Evolutionary conservation across 2,113 vertebrate species (phyloP).

Genomic region (Pungitius pungitius): DNA sequence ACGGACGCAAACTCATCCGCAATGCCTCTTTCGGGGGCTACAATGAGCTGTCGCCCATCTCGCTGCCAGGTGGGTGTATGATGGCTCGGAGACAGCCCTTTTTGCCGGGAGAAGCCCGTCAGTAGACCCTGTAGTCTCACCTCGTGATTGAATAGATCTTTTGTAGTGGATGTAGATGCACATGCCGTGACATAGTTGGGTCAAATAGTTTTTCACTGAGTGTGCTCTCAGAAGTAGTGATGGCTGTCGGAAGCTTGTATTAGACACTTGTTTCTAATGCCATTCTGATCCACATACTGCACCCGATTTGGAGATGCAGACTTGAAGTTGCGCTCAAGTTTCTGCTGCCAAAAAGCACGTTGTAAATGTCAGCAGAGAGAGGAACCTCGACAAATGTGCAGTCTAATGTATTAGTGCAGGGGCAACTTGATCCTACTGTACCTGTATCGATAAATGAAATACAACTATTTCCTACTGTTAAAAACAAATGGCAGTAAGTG

Average conservation of each 20-base stretch:
- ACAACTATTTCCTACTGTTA: not conserved
- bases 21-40: slow-evolving; percentile 98
- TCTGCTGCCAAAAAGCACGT: slow-evolving; percentile 3
- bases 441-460: not conserved
- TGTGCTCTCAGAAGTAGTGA: not conserved
- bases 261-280: not conserved
- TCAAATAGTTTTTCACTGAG: not conserved
- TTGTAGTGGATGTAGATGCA: not conserved
- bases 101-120: not conserved
- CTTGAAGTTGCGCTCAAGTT: not conserved
- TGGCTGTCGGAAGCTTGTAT: not conserved
- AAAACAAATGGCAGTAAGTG: not conserved
- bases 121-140: slow-evolving; percentile 18
- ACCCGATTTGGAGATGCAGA: not conserved
- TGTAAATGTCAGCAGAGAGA: not conserved
- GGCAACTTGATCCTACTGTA: not conserved
- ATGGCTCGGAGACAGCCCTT: not conserved
- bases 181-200: not conserved
- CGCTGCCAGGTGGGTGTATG: slow-evolving; percentile 88
- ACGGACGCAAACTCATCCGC: slow-evolving; percentile 94
- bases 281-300: not conserved
- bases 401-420: not conserved
- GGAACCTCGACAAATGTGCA: not conserved
- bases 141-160: not conserved
- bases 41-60: slow-evolving; percentile 90